Percentiles rank a stretch among this genome's conserved stretches.
Conservation (phyloP, 2,888 invertebrate species). For the Zele albiditarsus region DNA sequence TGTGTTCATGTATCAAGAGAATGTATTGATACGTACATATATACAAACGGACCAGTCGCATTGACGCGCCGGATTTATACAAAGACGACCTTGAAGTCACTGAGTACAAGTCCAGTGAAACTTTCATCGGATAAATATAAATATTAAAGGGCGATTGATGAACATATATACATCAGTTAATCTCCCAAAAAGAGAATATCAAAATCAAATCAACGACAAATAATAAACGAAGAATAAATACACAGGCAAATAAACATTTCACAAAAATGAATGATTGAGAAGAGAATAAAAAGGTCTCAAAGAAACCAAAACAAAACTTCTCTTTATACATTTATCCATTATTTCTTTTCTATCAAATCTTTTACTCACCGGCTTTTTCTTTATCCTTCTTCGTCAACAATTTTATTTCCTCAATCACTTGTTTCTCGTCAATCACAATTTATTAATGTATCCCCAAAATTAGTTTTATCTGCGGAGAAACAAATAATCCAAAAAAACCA, state of each 20-base stretch:
- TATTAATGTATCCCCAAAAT: background rate
- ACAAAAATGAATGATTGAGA: background rate
- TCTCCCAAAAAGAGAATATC: background rate
- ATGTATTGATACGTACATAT: background rate
- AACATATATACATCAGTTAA: background rate
- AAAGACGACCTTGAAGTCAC: background rate
- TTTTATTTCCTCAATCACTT: background rate
- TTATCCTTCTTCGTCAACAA: background rate
- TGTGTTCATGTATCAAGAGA: background rate
- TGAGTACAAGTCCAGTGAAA: background rate
- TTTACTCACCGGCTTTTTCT: background rate
- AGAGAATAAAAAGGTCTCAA: background rate
- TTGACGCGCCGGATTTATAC: background rate
- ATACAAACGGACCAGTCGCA: background rate
- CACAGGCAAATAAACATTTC: background rate
- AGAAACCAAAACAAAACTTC: too few species aligned
- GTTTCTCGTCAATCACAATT: background rate
- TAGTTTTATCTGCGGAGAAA: background rate
- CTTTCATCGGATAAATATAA: background rate
- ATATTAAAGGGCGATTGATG: background rate
- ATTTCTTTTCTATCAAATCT: too few species aligned
- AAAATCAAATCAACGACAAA: background rate
- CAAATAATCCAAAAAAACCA: background rate
- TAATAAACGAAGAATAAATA: background rate
- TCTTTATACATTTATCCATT: too few species aligned